These are phyloP conservation scores for Melanchra persicariae DNA, from an alignment of 2,888 invertebrate genomes.

Conservation along the genomic window DNA sequence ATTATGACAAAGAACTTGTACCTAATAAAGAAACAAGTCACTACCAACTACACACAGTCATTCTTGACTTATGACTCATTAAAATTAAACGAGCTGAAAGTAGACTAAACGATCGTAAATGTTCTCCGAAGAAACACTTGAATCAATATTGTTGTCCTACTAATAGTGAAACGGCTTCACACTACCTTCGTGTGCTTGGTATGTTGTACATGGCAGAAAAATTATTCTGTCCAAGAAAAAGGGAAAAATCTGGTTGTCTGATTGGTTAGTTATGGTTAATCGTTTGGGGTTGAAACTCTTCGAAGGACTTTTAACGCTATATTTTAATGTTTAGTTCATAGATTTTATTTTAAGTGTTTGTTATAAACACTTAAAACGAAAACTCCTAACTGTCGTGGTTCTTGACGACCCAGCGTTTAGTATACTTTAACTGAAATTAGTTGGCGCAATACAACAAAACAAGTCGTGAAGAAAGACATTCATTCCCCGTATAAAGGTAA, in stretches of 20 bases:
- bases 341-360: too few species aligned
- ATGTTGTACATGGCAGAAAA: neutral
- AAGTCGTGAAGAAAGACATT: too few species aligned
- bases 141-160: constrained; percentile 57
- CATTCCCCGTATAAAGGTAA: too few species aligned
- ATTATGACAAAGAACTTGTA: constrained; percentile 27
- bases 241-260: neutral
- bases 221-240: too few species aligned
- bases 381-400: too few species aligned
- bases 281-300: neutral
- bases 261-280: neutral
- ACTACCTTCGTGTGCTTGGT: constrained; percentile 1
- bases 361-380: too few species aligned
- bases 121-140: constrained; percentile 54
- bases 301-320: too few species aligned
- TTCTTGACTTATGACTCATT: constrained; percentile 48
- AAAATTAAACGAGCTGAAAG: constrained; percentile 46
- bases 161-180: constrained; percentile 27
- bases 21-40: constrained; percentile 6
- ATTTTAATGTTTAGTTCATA: too few species aligned
- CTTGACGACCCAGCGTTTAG: too few species aligned
- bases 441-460: too few species aligned
- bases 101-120: constrained; percentile 25
- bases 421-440: too few species aligned
- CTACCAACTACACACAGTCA: constrained; percentile 3